Conservation (phyloP, 2,888 invertebrate genomes). For the Silvanus unidentatus region DNA sequence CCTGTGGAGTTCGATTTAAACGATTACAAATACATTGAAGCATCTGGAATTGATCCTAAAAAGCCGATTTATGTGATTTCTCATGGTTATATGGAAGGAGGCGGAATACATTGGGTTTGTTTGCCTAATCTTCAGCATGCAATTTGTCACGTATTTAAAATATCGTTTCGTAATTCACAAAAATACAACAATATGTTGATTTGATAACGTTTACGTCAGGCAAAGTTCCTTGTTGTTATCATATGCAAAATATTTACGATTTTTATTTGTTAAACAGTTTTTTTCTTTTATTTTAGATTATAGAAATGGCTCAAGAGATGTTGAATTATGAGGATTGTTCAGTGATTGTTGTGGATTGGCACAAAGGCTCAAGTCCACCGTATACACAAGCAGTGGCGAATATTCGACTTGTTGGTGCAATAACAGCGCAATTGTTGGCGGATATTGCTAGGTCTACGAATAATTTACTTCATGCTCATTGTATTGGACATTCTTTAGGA, state of each 20-base stretch:
- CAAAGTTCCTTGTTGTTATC: too few relatives aligned
- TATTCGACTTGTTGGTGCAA: slow-evolving; percentile 76
- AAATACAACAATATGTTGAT: too few relatives aligned
- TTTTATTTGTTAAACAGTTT: too few relatives aligned
- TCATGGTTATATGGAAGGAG: slow-evolving; percentile 84
- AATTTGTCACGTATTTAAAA: neutral
- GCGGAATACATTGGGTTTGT: slow-evolving; percentile 72
- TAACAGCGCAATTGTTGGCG: slow-evolving; percentile 66
- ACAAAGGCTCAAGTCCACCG: slow-evolving; percentile 77
- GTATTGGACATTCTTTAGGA: slow-evolving; percentile 82
- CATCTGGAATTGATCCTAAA: slow-evolving; percentile 57
- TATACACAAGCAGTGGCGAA: slow-evolving; percentile 92
- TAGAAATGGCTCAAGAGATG: slow-evolving; percentile 67
- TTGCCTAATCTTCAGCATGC: neutral
- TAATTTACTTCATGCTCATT: slow-evolving; percentile 65
- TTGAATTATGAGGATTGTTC: slow-evolving; percentile 65
- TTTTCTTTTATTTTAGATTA: too few relatives aligned
- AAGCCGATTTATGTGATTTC: slow-evolving; percentile 70
- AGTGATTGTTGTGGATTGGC: slow-evolving; percentile 80
- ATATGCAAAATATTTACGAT: too few relatives aligned
- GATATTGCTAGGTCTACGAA: slow-evolving; percentile 44
- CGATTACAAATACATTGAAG: slow-evolving; percentile 56
- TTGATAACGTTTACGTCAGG: too few relatives aligned
- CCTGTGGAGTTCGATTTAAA: slow-evolving; percentile 63
- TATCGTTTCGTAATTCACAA: too few relatives aligned